phyloP scores from a whole-genome alignment of 2,113 vertebrate genomes.

The Zeus faber region DNA sequence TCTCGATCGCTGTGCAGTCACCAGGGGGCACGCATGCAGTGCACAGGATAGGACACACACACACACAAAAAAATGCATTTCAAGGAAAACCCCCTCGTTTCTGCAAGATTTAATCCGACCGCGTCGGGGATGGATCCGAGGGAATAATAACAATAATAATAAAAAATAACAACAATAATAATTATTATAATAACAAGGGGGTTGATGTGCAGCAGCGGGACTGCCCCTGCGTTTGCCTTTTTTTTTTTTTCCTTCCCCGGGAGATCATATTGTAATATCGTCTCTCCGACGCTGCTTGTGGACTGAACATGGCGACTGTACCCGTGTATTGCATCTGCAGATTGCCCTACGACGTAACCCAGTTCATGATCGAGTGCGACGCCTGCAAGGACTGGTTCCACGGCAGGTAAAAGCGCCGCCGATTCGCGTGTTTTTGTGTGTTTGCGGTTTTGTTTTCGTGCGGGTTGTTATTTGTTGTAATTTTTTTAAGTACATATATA shows the following conservation, averaged over 20 bases:
- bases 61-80: constrained; percentile 53
- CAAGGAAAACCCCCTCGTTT: constrained; percentile 70
- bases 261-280: too few relatives aligned
- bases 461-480: constrained; percentile 4
- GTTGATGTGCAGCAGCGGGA: too few relatives aligned
- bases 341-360: constrained; percentile 97
- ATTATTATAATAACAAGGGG: too few relatives aligned
- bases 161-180: too few relatives aligned
- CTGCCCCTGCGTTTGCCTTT: too few relatives aligned
- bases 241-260: too few relatives aligned
- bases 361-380: constrained; percentile 98
- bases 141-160: too few relatives aligned
- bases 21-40: constrained; percentile 79
- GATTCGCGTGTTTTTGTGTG: background rate
- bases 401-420: constrained; percentile 83
- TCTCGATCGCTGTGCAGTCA: constrained; percentile 74
- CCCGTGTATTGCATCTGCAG: constrained; percentile 98
- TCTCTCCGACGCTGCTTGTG: constrained; percentile 79
- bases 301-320: constrained; percentile 99
- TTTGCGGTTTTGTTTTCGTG: background rate
- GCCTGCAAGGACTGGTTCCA: constrained; percentile 97
- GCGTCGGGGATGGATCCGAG: too few relatives aligned
- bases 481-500: constrained; percentile 43
- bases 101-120: too few relatives aligned
- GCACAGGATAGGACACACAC: constrained; percentile 64